Conservation (phyloP, 1,140 invertebrate species). For the Drosophila lacteicornis region DNA sequence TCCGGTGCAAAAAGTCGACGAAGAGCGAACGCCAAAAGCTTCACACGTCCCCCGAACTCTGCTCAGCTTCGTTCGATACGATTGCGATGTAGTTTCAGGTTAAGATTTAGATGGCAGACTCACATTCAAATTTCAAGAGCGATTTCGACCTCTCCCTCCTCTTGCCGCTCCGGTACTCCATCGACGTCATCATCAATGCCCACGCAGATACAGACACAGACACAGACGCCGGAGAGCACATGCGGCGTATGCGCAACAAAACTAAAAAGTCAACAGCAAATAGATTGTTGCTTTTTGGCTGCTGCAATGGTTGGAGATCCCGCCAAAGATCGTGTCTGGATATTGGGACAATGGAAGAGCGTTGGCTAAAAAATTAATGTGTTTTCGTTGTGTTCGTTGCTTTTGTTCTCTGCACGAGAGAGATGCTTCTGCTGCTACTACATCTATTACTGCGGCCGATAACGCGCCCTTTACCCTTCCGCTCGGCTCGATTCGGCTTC, state of each 20-base stretch:
- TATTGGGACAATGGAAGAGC: slow-evolving; percentile 18
- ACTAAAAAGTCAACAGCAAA: slow-evolving; percentile 60
- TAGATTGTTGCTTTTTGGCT: slow-evolving; percentile 54
- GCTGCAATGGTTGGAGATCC: slow-evolving; percentile 7
- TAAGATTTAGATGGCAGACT: slow-evolving; percentile 12
- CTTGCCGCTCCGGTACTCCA: slow-evolving; percentile 17
- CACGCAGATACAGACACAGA: slow-evolving; percentile 34
- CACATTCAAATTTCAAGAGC: slow-evolving; percentile 14
- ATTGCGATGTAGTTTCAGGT: slow-evolving; percentile 5
- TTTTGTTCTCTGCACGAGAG: slow-evolving; percentile 7
- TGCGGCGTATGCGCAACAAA: slow-evolving; percentile 42
- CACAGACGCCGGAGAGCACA: slow-evolving; percentile 15
- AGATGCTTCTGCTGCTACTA: neutral
- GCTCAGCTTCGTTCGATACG: neutral
- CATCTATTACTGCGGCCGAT: slow-evolving; percentile 37
- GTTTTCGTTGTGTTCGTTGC: slow-evolving; percentile 52
- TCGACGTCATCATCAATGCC: slow-evolving; percentile 43
- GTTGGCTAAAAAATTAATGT: slow-evolving; percentile 26
- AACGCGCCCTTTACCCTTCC: slow-evolving; percentile 54
- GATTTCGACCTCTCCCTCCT: slow-evolving; percentile 7
- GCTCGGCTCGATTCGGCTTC: slow-evolving; percentile 2
- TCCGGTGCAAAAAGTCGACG: slow-evolving; percentile 65
- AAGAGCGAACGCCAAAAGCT: slow-evolving; percentile 63
- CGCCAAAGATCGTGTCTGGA: slow-evolving; percentile 9
- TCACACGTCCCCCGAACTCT: slow-evolving; percentile 21